Evolutionary conservation across 2,113 vertebrate genomes (phyloP).

Genomic region (Arizona elegans): DNA sequence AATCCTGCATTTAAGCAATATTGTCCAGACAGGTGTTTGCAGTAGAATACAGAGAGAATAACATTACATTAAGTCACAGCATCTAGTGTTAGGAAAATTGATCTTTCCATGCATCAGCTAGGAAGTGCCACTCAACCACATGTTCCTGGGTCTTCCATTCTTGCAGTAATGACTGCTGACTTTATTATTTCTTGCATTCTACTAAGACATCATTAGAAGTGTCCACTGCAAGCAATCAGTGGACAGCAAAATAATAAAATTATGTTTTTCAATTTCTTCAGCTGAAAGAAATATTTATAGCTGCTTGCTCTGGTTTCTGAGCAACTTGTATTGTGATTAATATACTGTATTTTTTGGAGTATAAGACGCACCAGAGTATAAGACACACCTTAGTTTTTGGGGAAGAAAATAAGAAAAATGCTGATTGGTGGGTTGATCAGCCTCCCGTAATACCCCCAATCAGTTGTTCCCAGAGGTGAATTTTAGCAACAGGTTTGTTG

Average conservation of each 20-base stretch:
- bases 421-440: too few species aligned
- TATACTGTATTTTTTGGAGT: too few species aligned
- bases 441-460: too few species aligned
- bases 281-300: neutral
- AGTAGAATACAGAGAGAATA: neutral
- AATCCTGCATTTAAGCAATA: conserved; percentile 17
- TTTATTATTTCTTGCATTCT: neutral
- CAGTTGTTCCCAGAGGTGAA: too few species aligned
- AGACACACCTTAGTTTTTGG: too few species aligned
- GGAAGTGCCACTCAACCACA: neutral
- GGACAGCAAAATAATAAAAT: neutral
- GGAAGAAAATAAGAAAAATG: too few species aligned
- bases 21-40: conserved; percentile 27
- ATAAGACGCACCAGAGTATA: too few species aligned
- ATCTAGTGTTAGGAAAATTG: neutral
- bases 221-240: neutral
- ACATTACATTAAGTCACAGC: neutral
- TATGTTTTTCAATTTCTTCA: neutral
- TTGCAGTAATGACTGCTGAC: neutral
- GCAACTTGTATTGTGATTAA: neutral
- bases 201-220: neutral
- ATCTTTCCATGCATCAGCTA: neutral
- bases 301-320: neutral
- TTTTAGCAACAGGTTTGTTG: too few species aligned
- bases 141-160: conserved; percentile 22